Percentiles rank a stretch among this genome's conserved stretches.
Evolutionary conservation across 2,113 vertebrate species (phyloP).

Genomic region (Morone saxatilis): DNA sequence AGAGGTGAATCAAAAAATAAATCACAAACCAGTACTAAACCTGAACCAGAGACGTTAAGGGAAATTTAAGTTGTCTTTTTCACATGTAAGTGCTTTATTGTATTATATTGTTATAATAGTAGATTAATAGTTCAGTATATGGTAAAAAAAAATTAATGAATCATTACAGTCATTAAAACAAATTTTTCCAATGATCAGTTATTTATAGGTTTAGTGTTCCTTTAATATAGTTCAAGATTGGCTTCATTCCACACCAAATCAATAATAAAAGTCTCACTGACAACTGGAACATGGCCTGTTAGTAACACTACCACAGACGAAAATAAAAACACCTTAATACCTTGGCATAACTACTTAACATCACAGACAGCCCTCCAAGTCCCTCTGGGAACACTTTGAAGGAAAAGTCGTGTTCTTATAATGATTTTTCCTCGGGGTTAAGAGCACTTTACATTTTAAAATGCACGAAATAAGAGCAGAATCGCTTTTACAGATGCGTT

Average conservation of each 20-base stretch:
- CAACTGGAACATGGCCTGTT: slow-evolving; percentile 14
- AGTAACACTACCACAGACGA: slow-evolving; percentile 18
- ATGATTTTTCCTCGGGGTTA: slow-evolving; percentile 70
- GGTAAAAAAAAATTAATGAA: neutral
- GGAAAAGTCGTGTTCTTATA: slow-evolving; percentile 65
- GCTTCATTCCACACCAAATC: neutral
- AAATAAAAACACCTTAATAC: slow-evolving; percentile 31
- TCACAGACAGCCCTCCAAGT: slow-evolving; percentile 36
- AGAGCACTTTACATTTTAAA: slow-evolving; percentile 58
- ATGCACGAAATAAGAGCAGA: slow-evolving; percentile 42
- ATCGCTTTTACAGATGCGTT: slow-evolving; percentile 68
- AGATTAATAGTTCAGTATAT: neutral
- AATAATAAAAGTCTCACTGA: slow-evolving; percentile 22
- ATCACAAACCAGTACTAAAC: neutral
- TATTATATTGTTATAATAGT: neutral
- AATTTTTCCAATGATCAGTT: neutral
- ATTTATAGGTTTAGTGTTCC: neutral
- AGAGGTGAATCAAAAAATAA: neutral
- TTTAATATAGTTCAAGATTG: neutral
- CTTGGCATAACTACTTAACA: slow-evolving; percentile 53
- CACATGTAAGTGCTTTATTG: neutral
- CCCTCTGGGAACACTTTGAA: slow-evolving; percentile 62
- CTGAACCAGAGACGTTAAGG: neutral
- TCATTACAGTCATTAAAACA: neutral
- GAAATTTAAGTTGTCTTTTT: neutral